Percentiles rank a stretch among this genome's conserved stretches.
phyloP scores from a whole-genome alignment of 2,797 vertebrate species.

The Sciurus vulgaris region DNA sequence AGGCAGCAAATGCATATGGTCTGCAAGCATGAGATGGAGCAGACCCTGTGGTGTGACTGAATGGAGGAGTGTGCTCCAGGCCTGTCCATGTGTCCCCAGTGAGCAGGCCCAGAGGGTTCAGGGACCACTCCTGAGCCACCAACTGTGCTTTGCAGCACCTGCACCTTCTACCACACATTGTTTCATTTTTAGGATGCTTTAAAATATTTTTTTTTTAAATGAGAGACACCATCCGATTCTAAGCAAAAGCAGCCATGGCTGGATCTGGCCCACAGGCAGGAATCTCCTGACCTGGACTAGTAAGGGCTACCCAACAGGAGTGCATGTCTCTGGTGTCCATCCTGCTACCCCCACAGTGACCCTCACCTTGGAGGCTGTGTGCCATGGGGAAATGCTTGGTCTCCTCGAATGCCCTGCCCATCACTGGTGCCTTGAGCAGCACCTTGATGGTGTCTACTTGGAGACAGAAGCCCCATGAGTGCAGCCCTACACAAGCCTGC shows the following conservation, averaged over 20 bases:
- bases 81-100: not conserved
- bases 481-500: rapidly evolving
- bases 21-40: rapidly evolving
- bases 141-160: not conserved
- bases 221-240: not conserved
- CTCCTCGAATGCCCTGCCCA: slow-evolving; percentile 97
- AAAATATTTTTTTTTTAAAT: no score
- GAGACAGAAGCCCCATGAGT: slow-evolving; percentile 53
- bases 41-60: not conserved
- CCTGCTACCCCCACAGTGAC: no score
- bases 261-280: rapidly evolving
- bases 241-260: not conserved
- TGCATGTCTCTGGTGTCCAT: not conserved
- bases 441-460: slow-evolving; percentile 97
- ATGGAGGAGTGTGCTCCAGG: no score
- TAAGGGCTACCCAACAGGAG: rapidly evolving
- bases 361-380: slow-evolving; percentile 95
- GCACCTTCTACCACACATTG: not conserved
- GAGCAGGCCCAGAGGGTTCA: not conserved
- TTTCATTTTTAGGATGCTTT: not conserved
- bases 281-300: not conserved
- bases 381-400: slow-evolving; percentile 97
- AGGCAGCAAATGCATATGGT: not conserved
- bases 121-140: not conserved
- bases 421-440: slow-evolving; percentile 96